A percentile compares a stretch with the other conserved stretches of the same genome.
Conservation (phyloP, 2,113 vertebrate species). For the Bos javanicus region DNA sequence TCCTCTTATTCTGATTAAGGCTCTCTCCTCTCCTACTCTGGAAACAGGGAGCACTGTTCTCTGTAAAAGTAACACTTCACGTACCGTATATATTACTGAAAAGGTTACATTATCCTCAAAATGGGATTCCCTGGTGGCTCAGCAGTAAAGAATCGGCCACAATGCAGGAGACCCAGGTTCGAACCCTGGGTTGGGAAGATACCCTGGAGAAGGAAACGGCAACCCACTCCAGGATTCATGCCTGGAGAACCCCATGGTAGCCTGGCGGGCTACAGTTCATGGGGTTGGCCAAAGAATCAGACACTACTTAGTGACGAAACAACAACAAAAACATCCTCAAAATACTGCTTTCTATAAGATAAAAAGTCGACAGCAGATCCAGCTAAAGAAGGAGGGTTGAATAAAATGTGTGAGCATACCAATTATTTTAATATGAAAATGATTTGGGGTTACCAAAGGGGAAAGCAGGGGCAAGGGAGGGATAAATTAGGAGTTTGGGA, state of each 20-base stretch:
- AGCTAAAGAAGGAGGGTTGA: neutral
- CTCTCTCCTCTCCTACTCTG: neutral
- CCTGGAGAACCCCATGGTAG: neutral
- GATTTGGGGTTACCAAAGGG: neutral
- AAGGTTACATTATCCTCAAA: neutral
- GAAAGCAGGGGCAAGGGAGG: neutral
- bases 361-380: neutral
- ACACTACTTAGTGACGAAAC: neutral
- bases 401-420: neutral
- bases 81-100: neutral
- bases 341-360: neutral
- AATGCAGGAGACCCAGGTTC: neutral
- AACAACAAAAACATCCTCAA: neutral
- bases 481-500: neutral
- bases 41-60: neutral
- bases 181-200: neutral
- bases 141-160: neutral
- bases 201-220: neutral
- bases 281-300: neutral
- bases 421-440: neutral
- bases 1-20: neutral
- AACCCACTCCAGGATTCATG: neutral
- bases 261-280: neutral
- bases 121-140: neutral
- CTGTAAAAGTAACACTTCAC: neutral